Evolutionary conservation across 2,888 invertebrate species (phyloP), one percentile per base, ranked within the genome.

Genomic region (Psylliodes chrysocephalus): DNA sequence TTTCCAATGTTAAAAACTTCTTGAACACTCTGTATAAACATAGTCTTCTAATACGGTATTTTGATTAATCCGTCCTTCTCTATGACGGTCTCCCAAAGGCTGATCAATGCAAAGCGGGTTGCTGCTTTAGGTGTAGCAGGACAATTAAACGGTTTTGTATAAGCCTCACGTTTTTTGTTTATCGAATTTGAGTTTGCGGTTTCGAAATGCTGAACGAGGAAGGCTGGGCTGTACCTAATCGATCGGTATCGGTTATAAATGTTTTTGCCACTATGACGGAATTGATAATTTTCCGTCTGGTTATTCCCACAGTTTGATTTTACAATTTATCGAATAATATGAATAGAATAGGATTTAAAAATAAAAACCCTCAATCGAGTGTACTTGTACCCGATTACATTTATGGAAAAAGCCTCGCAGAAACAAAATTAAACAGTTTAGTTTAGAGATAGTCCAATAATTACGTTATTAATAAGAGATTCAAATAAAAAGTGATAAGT

Each of bases 101-200:
- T 14, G 38, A 38, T 38, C 38, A 38, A 5, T 38, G 38, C 38
- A 38, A 38, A 38, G 10, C 38, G 38, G 15, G 38, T 7, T 42
- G 1, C 4, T 17, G 2, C 15, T 12, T 25, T 46, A 46, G 46
- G 46, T 46, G 22, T 28, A 28, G 22, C 15, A 28, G 15, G 7
- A 28, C 28, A 49, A 49, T 28, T 49, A 28, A 28, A 10, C 49
- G 28, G 28, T 49, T 49, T 49, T 49, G 30, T 49, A 49, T 28
- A 49, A 49, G 14, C 28, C 49, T 19, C 18, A 28, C 49, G 19
- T 28, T 49, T 49, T 49, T 49, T 49, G 14, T 49, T 49, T 14
- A 47, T 47, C 47, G 47, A 22, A 25, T 49, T 40, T 30, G 15
- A 28, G 28, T 28, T 49, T 30, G 49, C 18, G 42, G 42, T 38